Conservation (phyloP, 30 jellyfish, hydroid and myxozoan genomes). For the Cassiopea xamachana region DNA sequence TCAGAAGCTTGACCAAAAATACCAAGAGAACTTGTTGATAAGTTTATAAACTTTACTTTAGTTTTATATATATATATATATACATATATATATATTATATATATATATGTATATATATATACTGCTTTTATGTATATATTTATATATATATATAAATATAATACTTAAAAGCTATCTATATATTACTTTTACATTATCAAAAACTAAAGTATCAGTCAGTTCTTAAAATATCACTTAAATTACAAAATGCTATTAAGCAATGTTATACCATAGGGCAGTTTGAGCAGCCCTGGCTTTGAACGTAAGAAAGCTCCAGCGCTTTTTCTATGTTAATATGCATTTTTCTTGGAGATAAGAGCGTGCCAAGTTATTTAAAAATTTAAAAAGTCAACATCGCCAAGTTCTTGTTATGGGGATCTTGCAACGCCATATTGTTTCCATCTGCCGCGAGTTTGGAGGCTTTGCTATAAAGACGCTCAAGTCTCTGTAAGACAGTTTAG, state of each 20-base stretch:
- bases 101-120: no score
- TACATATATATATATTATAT: no score
- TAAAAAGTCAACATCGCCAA: slow-evolving; percentile 51
- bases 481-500: slow-evolving; percentile 32
- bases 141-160: no score
- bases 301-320: slow-evolving; percentile 46
- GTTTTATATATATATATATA: no score
- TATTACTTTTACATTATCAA: no score
- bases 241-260: slow-evolving; percentile 24
- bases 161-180: no score
- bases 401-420: slow-evolving; percentile 48
- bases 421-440: slow-evolving; percentile 32
- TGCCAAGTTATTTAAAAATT: slow-evolving; percentile 36
- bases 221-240: slow-evolving; percentile 7
- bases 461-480: slow-evolving; percentile 43
- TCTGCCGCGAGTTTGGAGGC: slow-evolving; percentile 66
- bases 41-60: no score
- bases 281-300: slow-evolving; percentile 67
- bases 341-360: slow-evolving; percentile 45
- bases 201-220: slow-evolving; percentile 18
- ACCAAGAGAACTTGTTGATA: no score
- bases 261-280: slow-evolving; percentile 40
- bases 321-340: slow-evolving; percentile 29
- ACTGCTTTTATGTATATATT: no score
- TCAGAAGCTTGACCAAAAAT: no score